phyloP scores from a whole-genome alignment of 2,113 vertebrate genomes.

The Anolis sagrei region DNA sequence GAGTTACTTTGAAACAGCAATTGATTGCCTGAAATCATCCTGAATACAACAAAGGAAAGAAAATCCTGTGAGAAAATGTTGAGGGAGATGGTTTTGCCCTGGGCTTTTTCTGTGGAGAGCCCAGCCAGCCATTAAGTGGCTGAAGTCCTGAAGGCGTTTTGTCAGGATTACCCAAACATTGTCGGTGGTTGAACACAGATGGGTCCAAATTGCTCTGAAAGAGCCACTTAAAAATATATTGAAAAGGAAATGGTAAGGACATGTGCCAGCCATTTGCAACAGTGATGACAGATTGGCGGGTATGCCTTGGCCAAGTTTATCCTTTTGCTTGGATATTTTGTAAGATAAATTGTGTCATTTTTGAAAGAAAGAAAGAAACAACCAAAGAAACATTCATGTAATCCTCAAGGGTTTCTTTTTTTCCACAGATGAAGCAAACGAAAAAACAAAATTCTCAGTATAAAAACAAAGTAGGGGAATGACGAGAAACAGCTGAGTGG shows the following conservation, averaged over 20 bases:
- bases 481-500: conserved; percentile 25
- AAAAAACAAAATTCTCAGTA: conserved; percentile 20
- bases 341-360: conserved; percentile 31
- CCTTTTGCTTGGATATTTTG: conserved; percentile 39
- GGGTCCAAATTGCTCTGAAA: conserved; percentile 21
- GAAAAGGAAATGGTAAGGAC: conserved; percentile 26
- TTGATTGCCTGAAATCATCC: not conserved
- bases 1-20: not conserved
- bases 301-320: conserved; percentile 39
- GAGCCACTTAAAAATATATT: not conserved
- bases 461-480: conserved; percentile 36
- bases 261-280: conserved; percentile 23
- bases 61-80: not conserved
- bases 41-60: not conserved
- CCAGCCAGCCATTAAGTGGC: not conserved
- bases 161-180: not conserved
- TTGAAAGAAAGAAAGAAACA: not conserved
- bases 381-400: not conserved
- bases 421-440: conserved; percentile 14
- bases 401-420: not conserved
- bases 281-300: conserved; percentile 22
- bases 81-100: not conserved
- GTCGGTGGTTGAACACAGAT: not conserved
- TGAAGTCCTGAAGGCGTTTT: not conserved
- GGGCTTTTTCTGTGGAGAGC: not conserved